Conservation (phyloP, 2,888 invertebrate species). For the Acronicta leporina region DNA sequence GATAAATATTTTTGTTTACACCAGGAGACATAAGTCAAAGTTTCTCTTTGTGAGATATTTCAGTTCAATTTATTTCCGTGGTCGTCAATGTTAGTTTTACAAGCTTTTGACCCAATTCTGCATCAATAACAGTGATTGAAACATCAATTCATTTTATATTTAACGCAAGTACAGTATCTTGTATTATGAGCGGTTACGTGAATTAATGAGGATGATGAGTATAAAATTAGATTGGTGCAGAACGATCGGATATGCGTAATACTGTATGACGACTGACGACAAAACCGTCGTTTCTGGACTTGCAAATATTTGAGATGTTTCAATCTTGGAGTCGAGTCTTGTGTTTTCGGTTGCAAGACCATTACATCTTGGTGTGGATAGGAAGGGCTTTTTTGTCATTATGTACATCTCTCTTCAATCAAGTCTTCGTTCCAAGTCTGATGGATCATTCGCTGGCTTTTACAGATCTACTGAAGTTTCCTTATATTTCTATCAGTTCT, state of each 20-base stretch:
- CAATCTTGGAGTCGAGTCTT: slow-evolving; percentile 39
- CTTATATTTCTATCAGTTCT: slow-evolving; percentile 4
- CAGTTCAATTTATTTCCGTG: slow-evolving; percentile 21
- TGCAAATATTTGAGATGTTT: slow-evolving; percentile 15
- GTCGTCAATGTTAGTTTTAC: slow-evolving; percentile 30
- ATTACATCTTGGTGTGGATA: neutral
- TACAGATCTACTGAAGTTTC: neutral
- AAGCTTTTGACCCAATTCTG: slow-evolving; percentile 44
- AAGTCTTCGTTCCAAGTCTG: no score
- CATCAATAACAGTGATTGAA: slow-evolving; percentile 17
- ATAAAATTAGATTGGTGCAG: slow-evolving; percentile 40
- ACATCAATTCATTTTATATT: slow-evolving; percentile 26
- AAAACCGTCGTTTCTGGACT: slow-evolving; percentile 25
- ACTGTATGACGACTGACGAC: slow-evolving; percentile 1
- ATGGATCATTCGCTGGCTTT: neutral
- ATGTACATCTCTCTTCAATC: slow-evolving; percentile 14
- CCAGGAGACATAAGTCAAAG: slow-evolving; percentile 15
- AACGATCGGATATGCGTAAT: slow-evolving; percentile 36
- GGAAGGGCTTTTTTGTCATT: slow-evolving; percentile 6
- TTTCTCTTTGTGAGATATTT: slow-evolving; percentile 9
- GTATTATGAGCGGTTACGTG: slow-evolving; percentile 23
- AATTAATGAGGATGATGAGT: slow-evolving; percentile 32
- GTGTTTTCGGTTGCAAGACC: neutral
- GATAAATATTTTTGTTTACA: slow-evolving; percentile 33
- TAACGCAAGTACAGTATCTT: slow-evolving; percentile 15